These are phyloP conservation scores for Temnothorax curvispinosus DNA, from an alignment of 1,140 invertebrate genomes.

Conservation along the genomic window DNA sequence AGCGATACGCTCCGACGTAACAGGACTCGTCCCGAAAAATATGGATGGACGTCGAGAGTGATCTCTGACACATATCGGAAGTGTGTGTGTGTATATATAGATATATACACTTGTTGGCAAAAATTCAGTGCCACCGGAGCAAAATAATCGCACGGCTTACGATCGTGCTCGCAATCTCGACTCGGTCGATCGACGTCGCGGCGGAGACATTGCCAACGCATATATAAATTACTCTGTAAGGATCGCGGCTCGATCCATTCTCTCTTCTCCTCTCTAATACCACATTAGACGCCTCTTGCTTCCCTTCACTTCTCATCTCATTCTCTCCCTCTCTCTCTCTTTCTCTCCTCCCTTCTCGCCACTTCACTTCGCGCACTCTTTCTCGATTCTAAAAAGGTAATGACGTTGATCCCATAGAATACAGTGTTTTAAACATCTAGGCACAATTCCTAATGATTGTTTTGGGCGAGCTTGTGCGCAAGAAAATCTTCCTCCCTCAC, in stretches of 20 bases:
- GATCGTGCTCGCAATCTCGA: slow-evolving; percentile 56
- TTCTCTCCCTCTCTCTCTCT: slow-evolving; percentile 16
- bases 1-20: not conserved
- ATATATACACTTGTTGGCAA: slow-evolving; percentile 34
- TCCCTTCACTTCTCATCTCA: slow-evolving; percentile 33
- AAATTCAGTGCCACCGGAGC: slow-evolving; percentile 25
- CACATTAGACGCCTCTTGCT: slow-evolving; percentile 40
- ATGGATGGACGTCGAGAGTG: slow-evolving; percentile 41
- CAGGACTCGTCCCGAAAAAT: not conserved
- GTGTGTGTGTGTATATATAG: slow-evolving; percentile 23
- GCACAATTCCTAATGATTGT: slow-evolving; percentile 83
- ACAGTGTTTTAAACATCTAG: slow-evolving; percentile 81
- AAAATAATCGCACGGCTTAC: slow-evolving; percentile 58
- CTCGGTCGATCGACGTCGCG: slow-evolving; percentile 34
- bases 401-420: slow-evolving; percentile 82
- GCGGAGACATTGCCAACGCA: slow-evolving; percentile 44
- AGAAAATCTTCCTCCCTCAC: slow-evolving; percentile 56
- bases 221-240: slow-evolving; percentile 36
- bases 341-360: slow-evolving; percentile 17
- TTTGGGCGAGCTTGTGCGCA: slow-evolving; percentile 78
- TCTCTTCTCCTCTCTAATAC: slow-evolving; percentile 26
- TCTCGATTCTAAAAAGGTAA: slow-evolving; percentile 69
- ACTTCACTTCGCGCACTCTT: slow-evolving; percentile 43
- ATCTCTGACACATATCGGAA: slow-evolving; percentile 56
- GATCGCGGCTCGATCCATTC: slow-evolving; percentile 50